Conservation (phyloP, 2,113 vertebrate species). For the Colistium nudipinnis region DNA sequence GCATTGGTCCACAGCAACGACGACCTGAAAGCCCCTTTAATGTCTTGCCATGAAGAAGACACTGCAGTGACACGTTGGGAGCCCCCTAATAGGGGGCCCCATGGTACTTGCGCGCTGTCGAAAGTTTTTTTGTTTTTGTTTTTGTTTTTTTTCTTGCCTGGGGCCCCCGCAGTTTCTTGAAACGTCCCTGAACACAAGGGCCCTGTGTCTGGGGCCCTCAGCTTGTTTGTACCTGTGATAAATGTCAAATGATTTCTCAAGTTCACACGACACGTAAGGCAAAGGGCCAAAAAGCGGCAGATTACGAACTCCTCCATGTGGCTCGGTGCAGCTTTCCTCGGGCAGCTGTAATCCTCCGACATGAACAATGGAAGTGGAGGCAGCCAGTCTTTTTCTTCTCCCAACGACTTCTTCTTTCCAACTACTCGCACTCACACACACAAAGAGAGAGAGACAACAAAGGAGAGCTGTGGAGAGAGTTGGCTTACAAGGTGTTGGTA, state of each 20-base stretch:
- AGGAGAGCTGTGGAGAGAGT: constrained; percentile 37
- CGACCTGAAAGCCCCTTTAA: too few relatives aligned
- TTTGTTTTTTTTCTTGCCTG: too few relatives aligned
- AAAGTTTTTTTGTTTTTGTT: too few relatives aligned
- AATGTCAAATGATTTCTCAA: constrained; percentile 13
- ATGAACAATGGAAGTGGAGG: constrained; percentile 20
- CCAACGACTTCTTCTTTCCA: constrained; percentile 21
- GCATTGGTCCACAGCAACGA: too few relatives aligned
- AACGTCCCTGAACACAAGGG: too few relatives aligned
- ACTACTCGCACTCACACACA: constrained; percentile 22
- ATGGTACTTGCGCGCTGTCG: too few relatives aligned
- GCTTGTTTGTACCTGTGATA: constrained; percentile 29
- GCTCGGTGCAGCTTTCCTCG: too few relatives aligned
- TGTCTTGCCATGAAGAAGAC: too few relatives aligned
- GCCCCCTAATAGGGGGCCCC: too few relatives aligned
- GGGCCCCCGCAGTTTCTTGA: too few relatives aligned
- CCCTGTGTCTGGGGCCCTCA: constrained; percentile 4
- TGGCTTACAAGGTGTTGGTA: constrained; percentile 63
- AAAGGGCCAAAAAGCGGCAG: constrained; percentile 15
- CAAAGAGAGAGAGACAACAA: constrained; percentile 34
- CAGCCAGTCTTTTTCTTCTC: constrained; percentile 37
- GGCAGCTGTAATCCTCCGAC: constrained; percentile 41
- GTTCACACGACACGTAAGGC: constrained; percentile 8
- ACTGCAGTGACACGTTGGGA: too few relatives aligned
- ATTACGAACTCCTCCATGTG: constrained; percentile 21